phyloP scores from a whole-genome alignment of 2,797 vertebrate genomes.

The Micrastur ruficollis region DNA sequence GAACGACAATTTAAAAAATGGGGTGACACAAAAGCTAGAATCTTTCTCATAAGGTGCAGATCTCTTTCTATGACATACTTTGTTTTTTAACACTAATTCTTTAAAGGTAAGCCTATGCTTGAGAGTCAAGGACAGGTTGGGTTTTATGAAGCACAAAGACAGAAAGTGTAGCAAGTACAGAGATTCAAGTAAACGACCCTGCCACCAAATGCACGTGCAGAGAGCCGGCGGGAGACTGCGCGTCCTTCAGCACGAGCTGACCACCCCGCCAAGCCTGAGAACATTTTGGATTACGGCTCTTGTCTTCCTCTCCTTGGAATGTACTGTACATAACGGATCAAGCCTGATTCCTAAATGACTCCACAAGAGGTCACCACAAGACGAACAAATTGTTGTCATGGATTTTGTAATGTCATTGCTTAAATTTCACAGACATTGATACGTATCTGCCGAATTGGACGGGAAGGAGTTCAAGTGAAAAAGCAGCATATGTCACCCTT shows the following conservation, averaged over 20 bases:
- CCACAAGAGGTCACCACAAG: constrained; percentile 61
- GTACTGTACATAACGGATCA: fast-evolving
- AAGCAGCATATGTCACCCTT: not conserved
- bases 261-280: not conserved
- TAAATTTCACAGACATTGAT: not conserved
- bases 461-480: not conserved
- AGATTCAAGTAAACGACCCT: not conserved
- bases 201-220: not conserved
- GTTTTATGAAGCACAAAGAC: not conserved
- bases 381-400: constrained; percentile 10
- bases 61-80: not conserved
- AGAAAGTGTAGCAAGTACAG: not conserved
- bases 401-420: constrained; percentile 6
- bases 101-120: not conserved
- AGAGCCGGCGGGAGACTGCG: fast-evolving
- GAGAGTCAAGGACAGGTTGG: not conserved
- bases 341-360: constrained; percentile 43
- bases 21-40: constrained; percentile 19
- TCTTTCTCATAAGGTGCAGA: not conserved
- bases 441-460: not conserved
- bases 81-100: not conserved
- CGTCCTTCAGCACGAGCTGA: not conserved
- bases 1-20: constrained; percentile 55
- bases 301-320: not conserved
- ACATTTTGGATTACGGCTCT: not conserved